Evolutionary conservation across 2,113 vertebrate species (phyloP).

Genomic region (Caranx melampygus): DNA sequence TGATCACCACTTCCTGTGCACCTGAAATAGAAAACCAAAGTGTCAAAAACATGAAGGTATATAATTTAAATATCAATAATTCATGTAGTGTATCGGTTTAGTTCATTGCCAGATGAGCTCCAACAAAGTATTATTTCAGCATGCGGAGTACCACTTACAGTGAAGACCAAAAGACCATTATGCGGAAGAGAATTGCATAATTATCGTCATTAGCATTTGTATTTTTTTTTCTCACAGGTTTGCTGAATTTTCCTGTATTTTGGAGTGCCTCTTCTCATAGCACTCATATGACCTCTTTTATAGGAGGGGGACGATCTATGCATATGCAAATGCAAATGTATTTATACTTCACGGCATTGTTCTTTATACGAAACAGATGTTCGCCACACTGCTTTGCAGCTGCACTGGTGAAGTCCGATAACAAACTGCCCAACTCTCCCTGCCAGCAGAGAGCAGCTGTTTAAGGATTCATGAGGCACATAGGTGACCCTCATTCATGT

Average conservation of each 20-base stretch:
- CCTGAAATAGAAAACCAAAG: constrained; percentile 81
- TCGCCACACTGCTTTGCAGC: constrained; percentile 43
- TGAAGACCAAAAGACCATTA: not conserved
- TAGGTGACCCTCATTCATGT: constrained; percentile 80
- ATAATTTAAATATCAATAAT: constrained; percentile 18
- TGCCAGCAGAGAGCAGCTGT: constrained; percentile 77
- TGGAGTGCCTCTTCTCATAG: constrained; percentile 35
- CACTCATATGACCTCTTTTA: constrained; percentile 60
- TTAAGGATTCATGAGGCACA: constrained; percentile 85
- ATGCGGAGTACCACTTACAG: not conserved
- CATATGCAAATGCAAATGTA: constrained; percentile 76
- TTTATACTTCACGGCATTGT: constrained; percentile 69
- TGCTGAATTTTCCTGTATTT: not conserved
- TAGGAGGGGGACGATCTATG: constrained; percentile 28
- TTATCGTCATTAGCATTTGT: constrained; percentile 20
- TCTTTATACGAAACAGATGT: constrained; percentile 71
- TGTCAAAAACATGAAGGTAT: not conserved
- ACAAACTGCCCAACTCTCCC: constrained; percentile 52
- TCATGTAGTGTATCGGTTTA: not conserved
- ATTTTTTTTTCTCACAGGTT: constrained; percentile 30
- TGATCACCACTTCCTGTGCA: constrained; percentile 85
- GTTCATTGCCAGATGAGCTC: constrained; percentile 12
- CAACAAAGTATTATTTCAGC: not conserved
- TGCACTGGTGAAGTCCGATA: constrained; percentile 41
- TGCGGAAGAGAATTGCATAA: constrained; percentile 22